Conservation (phyloP, 2,113 vertebrate genomes). For the Burhinus bistriatus region DNA sequence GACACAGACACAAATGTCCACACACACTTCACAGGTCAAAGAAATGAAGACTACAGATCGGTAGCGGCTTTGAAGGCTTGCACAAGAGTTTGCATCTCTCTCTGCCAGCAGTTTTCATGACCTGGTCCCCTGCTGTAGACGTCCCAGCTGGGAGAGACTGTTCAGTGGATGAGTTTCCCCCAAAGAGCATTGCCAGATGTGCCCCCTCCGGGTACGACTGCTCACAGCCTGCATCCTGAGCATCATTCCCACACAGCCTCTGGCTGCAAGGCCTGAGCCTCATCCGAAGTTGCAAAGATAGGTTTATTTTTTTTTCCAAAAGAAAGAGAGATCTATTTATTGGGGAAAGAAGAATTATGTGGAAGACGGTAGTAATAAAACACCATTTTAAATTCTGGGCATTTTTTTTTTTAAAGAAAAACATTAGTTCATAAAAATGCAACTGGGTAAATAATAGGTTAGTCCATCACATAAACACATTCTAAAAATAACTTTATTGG, state of each 20-base stretch:
- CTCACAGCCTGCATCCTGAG: background rate
- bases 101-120: background rate
- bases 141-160: background rate
- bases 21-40: background rate
- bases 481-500: constrained; percentile 72
- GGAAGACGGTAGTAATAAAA: constrained; percentile 53
- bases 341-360: constrained; percentile 55
- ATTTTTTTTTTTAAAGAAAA: constrained; percentile 48
- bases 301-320: background rate
- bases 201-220: background rate
- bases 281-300: background rate
- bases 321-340: constrained; percentile 37
- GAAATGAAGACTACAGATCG: background rate
- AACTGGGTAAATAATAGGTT: constrained; percentile 73
- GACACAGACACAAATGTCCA: background rate
- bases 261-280: background rate
- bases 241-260: background rate
- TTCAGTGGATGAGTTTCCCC: background rate
- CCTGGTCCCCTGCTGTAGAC: background rate
- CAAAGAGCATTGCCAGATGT: background rate
- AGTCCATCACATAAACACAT: constrained; percentile 69
- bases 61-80: background rate
- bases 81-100: background rate
- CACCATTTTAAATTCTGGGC: constrained; percentile 27
- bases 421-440: constrained; percentile 69